Conservation (phyloP, 2,888 invertebrate species). For the Branchellion lobata region DNA sequence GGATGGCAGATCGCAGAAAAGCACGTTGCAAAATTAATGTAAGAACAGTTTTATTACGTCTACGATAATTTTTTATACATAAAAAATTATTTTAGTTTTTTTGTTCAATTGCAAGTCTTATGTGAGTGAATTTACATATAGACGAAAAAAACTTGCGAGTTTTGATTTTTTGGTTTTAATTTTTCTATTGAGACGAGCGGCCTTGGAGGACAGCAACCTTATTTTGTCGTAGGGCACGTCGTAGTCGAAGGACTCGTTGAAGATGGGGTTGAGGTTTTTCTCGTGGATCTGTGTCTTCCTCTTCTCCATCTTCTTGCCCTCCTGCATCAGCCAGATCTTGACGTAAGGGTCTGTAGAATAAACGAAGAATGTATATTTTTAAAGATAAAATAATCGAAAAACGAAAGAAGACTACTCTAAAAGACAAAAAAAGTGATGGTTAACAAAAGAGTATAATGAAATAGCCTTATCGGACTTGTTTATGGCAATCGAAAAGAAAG, state of each 20-base stretch:
- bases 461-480: no score
- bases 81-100: not conserved
- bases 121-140: no score
- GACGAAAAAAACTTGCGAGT: no score
- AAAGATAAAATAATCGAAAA: not conserved
- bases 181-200: no score
- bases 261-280: constrained; percentile 84
- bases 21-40: not conserved
- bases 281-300: constrained; percentile 78
- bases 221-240: constrained; percentile 96
- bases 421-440: no score
- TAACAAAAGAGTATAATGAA: no score
- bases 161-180: no score
- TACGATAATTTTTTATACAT: not conserved
- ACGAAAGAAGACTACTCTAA: not conserved
- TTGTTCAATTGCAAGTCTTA: no score
- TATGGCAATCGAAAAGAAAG: no score
- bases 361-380: not conserved
- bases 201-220: no score
- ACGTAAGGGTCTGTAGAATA: constrained; percentile 89
- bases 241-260: constrained; percentile 92
- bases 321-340: constrained; percentile 93
- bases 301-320: constrained; percentile 89
- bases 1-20: no score
- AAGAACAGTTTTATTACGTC: not conserved